Evolutionary conservation across 2,888 invertebrate genomes (phyloP), one percentile per base, ranked within the genome.

Genomic region (Netelia virgata): DNA sequence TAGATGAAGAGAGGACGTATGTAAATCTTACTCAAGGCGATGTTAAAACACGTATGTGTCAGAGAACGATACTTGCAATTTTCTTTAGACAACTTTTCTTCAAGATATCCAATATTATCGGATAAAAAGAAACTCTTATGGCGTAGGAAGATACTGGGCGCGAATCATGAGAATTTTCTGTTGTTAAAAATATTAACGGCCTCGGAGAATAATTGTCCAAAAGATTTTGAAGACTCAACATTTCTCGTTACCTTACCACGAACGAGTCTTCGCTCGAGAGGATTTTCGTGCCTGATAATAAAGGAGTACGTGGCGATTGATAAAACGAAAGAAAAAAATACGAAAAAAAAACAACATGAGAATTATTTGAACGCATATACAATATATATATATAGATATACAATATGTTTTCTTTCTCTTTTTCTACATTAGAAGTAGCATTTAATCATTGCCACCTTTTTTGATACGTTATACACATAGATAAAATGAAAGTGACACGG

Each of bases 401-500:
- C 16, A 18, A 57, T 57, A 57, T 57, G 57, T 57, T 57, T 57
- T 18, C 18, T 57, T 57, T 28, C 28, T 73, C 69, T 55, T 57
- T 57, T 57, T 57, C 57, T 57, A 57, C 16, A 57, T 57, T 57
- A 57, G 57, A 18, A 57, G 10, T 57, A 57, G 57, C 57, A 57
- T n/a, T n/a, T 74, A 76, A 66, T 81, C 77, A 69, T 72, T 85
- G 80, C 83, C 79, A 66, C 69, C 78, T 87, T 87, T 85, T 86
- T 87, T 87, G 72, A 87, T 87, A 87, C 80, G 82, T 84, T 88
- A 69, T 87, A 83, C 75, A 84, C 53, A 63, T 77, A 68, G 57
- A 80, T 82, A 70, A 84, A 72, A 57, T 57, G 1, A 18, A 16
- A 18, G 57, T 9, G 18, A 57, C 16, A 57, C 18, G n/a, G 3